A percentile compares a stretch with the other conserved stretches of the same genome.
Evolutionary conservation across 2,113 vertebrate genomes (phyloP).

Genomic region (Paradisaea rubra): DNA sequence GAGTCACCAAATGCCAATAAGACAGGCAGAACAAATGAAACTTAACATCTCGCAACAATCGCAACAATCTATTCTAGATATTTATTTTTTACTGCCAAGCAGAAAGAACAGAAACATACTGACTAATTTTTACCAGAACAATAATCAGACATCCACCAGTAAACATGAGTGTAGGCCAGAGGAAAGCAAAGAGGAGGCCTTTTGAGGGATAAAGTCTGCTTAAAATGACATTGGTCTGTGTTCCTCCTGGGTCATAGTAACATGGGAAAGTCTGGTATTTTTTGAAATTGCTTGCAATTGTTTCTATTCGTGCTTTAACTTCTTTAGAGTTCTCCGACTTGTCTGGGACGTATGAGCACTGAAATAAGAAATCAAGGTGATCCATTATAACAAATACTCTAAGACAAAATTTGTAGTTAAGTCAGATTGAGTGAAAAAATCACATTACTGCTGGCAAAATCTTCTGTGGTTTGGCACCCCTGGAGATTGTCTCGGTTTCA

Average conservation of each 20-base stretch:
- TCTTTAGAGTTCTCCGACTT: conserved; percentile 53
- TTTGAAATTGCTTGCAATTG: conserved; percentile 61
- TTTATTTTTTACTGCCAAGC: conserved; percentile 53
- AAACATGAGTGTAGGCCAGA: conserved; percentile 76
- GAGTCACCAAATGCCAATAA: neutral
- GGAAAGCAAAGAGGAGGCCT: conserved; percentile 59
- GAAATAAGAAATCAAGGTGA: conserved; percentile 22
- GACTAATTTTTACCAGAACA: conserved; percentile 75
- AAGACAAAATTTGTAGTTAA: neutral
- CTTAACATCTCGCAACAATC: neutral
- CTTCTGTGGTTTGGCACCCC: neutral
- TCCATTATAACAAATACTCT: neutral
- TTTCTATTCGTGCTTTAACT: conserved; percentile 57
- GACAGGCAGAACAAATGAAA: neutral
- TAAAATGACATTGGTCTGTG: conserved; percentile 54
- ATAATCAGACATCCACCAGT: conserved; percentile 71
- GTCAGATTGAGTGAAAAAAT: neutral
- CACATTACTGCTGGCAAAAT: neutral
- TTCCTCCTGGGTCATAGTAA: conserved; percentile 60
- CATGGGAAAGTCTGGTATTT: conserved; percentile 56
- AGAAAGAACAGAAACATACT: conserved; percentile 72
- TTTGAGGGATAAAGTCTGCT: conserved; percentile 60
- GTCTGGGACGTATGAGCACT: conserved; percentile 74
- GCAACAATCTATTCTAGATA: neutral
- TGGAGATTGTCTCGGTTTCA: neutral